Percentiles rank a stretch among this genome's conserved stretches.
Conservation (phyloP, 2,888 invertebrate species). For the Merodon equestris region DNA sequence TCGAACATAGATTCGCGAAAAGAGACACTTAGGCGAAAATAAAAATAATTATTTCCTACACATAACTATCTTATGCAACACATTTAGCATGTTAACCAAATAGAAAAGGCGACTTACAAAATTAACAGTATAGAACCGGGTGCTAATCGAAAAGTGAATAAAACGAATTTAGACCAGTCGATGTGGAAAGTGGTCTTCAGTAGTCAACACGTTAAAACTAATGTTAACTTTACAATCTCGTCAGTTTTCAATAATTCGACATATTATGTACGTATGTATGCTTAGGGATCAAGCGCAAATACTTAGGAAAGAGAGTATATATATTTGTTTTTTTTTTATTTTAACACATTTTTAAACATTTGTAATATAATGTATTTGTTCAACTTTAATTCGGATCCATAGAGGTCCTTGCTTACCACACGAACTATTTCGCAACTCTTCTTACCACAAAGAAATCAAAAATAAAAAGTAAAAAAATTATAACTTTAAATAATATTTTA, state of each 20-base stretch:
- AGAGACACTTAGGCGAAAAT: constrained; percentile 58
- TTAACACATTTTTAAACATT: background rate
- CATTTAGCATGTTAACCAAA: constrained; percentile 56
- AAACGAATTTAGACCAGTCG: constrained; percentile 5
- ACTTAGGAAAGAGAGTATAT: no score
- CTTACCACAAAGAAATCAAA: background rate
- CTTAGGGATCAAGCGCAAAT: no score
- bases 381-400: background rate
- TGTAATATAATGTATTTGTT: background rate
- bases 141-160: constrained; percentile 50
- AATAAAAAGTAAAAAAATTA: no score
- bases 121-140: constrained; percentile 37
- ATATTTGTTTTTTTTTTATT: no score
- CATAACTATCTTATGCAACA: constrained; percentile 11
- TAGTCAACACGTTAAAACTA: constrained; percentile 45
- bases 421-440: background rate
- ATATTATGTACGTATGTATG: background rate
- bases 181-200: constrained; percentile 10
- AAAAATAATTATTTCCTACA: background rate
- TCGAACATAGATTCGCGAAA: constrained; percentile 69
- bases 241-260: constrained; percentile 43
- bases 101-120: constrained; percentile 30
- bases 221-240: constrained; percentile 54
- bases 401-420: background rate
- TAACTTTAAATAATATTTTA: no score